A percentile compares a stretch with the other conserved stretches of the same genome.
phyloP scores from a whole-genome alignment of 92 coral and sea anemone genomes.

The Scolanthus callimorphus region DNA sequence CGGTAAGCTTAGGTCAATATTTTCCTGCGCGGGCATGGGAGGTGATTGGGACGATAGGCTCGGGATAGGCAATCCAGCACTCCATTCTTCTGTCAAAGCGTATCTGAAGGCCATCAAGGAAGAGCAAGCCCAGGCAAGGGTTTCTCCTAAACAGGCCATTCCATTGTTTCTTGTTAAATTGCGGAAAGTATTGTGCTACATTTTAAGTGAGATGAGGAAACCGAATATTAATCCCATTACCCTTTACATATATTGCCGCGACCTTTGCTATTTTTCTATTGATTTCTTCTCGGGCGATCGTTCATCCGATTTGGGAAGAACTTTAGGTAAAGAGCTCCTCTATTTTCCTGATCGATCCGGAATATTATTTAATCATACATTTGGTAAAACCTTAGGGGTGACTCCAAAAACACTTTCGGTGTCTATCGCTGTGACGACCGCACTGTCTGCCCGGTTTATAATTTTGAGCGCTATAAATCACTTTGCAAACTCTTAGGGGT shows the following conservation, averaged over 20 bases:
- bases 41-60: constrained; percentile 1
- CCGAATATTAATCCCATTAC: background rate
- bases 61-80: constrained; percentile 2
- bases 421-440: constrained; percentile 15
- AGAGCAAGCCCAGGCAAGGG: constrained; percentile 36
- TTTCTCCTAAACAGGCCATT: constrained; percentile 12
- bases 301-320: constrained; percentile 11
- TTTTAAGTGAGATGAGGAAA: constrained; percentile 4
- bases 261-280: constrained; percentile 13
- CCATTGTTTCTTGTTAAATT: constrained; percentile 32
- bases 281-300: constrained; percentile 27
- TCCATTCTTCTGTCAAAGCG: constrained; percentile 1
- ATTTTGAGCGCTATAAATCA: constrained; percentile 21
- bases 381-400: constrained; percentile 33
- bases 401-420: constrained; percentile 18
- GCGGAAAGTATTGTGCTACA: constrained; percentile 2
- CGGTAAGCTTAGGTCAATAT: constrained; percentile 9
- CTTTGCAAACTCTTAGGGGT: constrained; percentile 17
- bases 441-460: constrained; percentile 13
- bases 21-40: background rate
- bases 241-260: constrained; percentile 10
- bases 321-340: constrained; percentile 8
- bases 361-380: constrained; percentile 16
- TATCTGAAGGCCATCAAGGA: constrained; percentile 16
- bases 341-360: constrained; percentile 18